phyloP scores from a whole-genome alignment of 2,888 invertebrate species.

The Scotopteryx bipunctaria region DNA sequence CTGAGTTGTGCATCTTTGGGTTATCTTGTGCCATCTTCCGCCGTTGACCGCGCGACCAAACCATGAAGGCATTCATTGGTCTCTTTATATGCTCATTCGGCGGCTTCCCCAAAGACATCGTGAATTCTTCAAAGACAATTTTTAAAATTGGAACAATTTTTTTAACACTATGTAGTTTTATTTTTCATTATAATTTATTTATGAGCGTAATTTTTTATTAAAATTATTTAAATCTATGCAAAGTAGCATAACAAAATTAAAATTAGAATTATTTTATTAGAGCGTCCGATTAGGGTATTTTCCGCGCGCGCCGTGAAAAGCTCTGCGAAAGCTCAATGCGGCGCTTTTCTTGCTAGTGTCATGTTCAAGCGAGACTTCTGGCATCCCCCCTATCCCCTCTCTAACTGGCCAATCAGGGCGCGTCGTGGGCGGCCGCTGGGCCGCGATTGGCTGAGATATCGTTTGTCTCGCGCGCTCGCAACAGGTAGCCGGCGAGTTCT shows the following conservation, averaged over 20 bases:
- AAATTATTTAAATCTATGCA: constrained; percentile 8
- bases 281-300: constrained; percentile 37
- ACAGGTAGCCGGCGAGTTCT: constrained; percentile 81
- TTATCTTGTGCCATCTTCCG: constrained; percentile 97
- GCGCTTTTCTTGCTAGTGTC: constrained; percentile 79
- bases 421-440: constrained; percentile 77
- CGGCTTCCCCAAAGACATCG: constrained; percentile 74
- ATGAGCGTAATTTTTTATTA: not conserved
- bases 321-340: constrained; percentile 80
- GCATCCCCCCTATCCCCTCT: constrained; percentile 59
- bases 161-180: constrained; percentile 20
- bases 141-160: too few relatives aligned
- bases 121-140: constrained; percentile 21
- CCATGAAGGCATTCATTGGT: constrained; percentile 98
- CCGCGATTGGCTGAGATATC: constrained; percentile 65
- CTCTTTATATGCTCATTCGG: constrained; percentile 92
- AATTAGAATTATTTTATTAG: constrained; percentile 31
- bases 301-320: constrained; percentile 75
- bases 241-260: constrained; percentile 11
- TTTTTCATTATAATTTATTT: constrained; percentile 22
- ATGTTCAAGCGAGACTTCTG: constrained; percentile 67
- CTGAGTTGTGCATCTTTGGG: constrained; percentile 97
- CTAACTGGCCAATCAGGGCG: constrained; percentile 62
- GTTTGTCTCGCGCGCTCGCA: constrained; percentile 78
- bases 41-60: constrained; percentile 94